phyloP scores from a whole-genome alignment of 1,140 invertebrate species.

The Dendrolimus kikuchii region DNA sequence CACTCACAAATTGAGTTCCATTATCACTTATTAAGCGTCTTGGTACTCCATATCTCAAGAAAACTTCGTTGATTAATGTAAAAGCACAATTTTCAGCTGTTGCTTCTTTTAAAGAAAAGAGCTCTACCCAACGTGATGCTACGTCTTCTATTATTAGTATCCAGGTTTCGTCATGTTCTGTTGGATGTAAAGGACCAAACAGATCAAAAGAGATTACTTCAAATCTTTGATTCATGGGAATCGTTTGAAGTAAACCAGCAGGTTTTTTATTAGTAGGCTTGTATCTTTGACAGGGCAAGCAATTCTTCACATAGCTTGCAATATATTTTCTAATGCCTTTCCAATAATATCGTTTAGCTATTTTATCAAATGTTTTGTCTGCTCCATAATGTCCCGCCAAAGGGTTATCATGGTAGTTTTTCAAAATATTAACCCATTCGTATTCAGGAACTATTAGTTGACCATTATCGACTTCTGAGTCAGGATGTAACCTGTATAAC shows the following conservation, averaged over 20 bases:
- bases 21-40: too few species aligned
- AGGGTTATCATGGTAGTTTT: constrained; percentile 14
- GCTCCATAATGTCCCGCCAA: constrained; percentile 17
- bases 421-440: constrained; percentile 10
- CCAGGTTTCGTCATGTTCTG: constrained; percentile 20
- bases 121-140: constrained; percentile 37
- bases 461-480: constrained; percentile 10
- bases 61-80: constrained; percentile 34
- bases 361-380: constrained; percentile 22
- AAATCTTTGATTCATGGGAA: constrained; percentile 21
- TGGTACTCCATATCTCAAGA: constrained; percentile 38
- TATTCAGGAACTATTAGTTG: constrained; percentile 15
- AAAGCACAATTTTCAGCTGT: constrained; percentile 34
- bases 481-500: constrained; percentile 10
- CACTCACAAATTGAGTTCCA: too few species aligned
- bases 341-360: constrained; percentile 31
- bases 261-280: constrained; percentile 33
- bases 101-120: constrained; percentile 30
- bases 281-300: constrained; percentile 24
- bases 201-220: constrained; percentile 31
- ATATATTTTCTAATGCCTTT: constrained; percentile 29
- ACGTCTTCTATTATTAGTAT: constrained; percentile 42
- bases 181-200: constrained; percentile 31
- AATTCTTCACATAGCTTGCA: constrained; percentile 20
- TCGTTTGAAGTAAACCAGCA: constrained; percentile 22